Conservation (phyloP, 2,113 vertebrate species). For the Cephalopterus ornatus region DNA sequence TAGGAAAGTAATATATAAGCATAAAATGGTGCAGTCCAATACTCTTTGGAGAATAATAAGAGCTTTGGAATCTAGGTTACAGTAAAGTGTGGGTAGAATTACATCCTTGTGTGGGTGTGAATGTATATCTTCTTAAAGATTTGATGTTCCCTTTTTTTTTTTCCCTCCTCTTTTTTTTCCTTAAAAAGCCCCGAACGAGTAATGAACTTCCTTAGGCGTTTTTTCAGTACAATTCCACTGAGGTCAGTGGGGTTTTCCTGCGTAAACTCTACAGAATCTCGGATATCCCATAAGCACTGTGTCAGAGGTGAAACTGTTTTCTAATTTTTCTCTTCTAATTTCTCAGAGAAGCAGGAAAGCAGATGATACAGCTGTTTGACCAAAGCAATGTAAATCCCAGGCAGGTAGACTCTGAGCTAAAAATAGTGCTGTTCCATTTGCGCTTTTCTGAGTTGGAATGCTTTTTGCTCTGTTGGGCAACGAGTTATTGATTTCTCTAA, state of each 20-base stretch:
- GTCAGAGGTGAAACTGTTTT: neutral
- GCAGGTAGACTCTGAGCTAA: neutral
- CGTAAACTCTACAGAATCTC: neutral
- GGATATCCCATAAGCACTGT: neutral
- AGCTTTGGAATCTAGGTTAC: constrained; percentile 51
- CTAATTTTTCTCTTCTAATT: neutral
- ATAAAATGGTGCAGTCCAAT: neutral
- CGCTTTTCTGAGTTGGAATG: neutral
- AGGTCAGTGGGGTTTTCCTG: neutral
- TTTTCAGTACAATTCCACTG: neutral
- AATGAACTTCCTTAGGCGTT: neutral
- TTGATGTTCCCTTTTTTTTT: neutral
- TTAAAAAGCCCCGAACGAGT: neutral
- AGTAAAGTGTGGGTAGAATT: constrained; percentile 18
- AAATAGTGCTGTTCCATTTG: constrained; percentile 6
- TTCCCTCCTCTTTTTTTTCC: rapidly evolving
- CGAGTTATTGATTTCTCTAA: constrained; percentile 21
- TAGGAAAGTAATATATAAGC: neutral
- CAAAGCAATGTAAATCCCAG: neutral
- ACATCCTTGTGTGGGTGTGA: neutral
- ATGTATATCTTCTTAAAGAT: constrained; percentile 29
- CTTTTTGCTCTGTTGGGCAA: constrained; percentile 7
- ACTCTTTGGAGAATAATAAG: neutral
- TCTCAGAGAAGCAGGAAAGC: neutral
- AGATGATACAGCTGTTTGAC: neutral